A percentile compares a stretch with the other conserved stretches of the same genome.
These are phyloP conservation scores for Parauchenoglanis ngamensis DNA, from an alignment of 2,797 vertebrate genomes.

Conservation along the genomic window DNA sequence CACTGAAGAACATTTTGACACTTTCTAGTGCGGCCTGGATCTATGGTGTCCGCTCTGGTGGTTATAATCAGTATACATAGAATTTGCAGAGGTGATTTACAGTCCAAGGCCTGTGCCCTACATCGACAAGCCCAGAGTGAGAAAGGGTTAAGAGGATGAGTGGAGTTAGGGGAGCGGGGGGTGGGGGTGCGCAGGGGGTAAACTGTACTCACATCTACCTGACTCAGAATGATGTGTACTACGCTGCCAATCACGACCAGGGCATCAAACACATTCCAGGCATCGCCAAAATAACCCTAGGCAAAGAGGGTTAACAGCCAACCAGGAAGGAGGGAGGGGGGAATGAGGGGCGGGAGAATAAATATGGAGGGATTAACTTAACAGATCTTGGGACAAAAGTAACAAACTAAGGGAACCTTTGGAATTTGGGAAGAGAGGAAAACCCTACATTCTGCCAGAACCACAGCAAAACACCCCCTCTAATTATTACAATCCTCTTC, in stretches of 20 bases:
- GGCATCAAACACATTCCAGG: slow-evolving; percentile 99
- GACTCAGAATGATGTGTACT: slow-evolving; percentile 99
- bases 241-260: slow-evolving; percentile 99
- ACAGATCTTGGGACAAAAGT: slow-evolving; percentile 23
- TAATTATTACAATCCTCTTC: background rate
- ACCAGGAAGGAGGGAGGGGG: slow-evolving; percentile 39
- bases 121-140: slow-evolving; percentile 55
- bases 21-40: slow-evolving; percentile 20
- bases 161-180: slow-evolving; percentile 24
- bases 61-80: slow-evolving; percentile 22
- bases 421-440: slow-evolving; percentile 6
- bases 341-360: slow-evolving; percentile 17
- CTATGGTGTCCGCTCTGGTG: slow-evolving; percentile 29
- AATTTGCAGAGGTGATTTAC: slow-evolving; percentile 29
- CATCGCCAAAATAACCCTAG: slow-evolving; percentile 97
- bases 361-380: slow-evolving; percentile 36
- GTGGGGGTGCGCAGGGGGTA: slow-evolving; percentile 26
- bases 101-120: slow-evolving; percentile 11
- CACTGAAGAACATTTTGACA: background rate
- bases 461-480: background rate
- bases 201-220: slow-evolving; percentile 88
- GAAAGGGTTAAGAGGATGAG: slow-evolving; percentile 70
- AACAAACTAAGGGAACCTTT: slow-evolving; percentile 24
- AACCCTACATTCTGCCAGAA: slow-evolving; percentile 8
- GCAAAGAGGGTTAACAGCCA: slow-evolving; percentile 79